Conservation (phyloP, 2,113 vertebrate species). For the Equus przewalskii region DNA sequence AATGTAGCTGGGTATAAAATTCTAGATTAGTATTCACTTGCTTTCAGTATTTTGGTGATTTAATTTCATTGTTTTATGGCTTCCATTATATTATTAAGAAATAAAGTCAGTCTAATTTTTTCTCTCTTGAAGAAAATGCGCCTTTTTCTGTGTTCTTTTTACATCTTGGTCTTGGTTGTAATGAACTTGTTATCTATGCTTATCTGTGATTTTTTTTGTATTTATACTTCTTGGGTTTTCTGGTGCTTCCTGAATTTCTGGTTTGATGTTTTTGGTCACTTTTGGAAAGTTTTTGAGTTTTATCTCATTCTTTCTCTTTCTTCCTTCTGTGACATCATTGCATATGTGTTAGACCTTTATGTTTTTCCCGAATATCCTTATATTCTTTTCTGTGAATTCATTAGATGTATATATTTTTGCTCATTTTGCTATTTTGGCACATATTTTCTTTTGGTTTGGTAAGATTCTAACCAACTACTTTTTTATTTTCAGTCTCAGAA, state of each 20-base stretch:
- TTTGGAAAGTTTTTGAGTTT: not conserved
- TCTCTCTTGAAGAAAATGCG: not conserved
- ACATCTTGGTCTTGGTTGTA: not conserved
- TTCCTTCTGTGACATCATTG: not conserved
- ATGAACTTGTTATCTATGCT: not conserved
- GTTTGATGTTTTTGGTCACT: not conserved
- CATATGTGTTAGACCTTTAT: not conserved
- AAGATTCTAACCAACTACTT: not conserved
- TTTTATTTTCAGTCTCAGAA: not conserved
- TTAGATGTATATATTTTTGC: too few relatives aligned
- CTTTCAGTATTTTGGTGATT: not conserved
- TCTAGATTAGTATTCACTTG: not conserved
- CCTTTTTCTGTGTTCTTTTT: not conserved
- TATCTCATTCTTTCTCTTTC: not conserved
- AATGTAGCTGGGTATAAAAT: not conserved
- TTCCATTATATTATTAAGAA: not conserved
- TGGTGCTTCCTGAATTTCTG: not conserved
- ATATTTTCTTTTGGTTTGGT: not conserved
- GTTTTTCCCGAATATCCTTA: not conserved
- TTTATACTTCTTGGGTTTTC: not conserved
- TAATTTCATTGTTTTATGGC: not conserved
- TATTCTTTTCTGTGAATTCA: not conserved
- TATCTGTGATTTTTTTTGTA: not conserved
- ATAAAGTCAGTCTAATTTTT: not conserved
- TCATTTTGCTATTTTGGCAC: not conserved